These are phyloP conservation scores for Vespertilio murinus DNA, from an alignment of 2,797 vertebrate species.

Conservation along the genomic window DNA sequence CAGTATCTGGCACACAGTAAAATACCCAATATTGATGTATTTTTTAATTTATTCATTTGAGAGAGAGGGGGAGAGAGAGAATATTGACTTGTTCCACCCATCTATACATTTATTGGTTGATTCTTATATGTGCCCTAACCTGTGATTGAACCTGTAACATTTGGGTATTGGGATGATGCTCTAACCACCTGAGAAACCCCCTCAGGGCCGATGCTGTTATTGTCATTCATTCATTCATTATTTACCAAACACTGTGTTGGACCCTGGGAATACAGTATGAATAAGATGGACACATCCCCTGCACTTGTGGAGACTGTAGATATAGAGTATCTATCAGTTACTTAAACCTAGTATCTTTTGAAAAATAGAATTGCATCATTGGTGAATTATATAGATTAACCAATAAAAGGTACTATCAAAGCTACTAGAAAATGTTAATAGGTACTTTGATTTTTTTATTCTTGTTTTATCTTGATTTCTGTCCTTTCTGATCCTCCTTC, in stretches of 20 bases:
- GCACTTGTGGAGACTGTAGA: rapidly evolving
- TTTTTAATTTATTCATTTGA: neutral
- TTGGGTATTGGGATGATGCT: neutral
- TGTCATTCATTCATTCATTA: neutral
- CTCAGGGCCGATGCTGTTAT: neutral
- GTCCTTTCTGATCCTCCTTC: neutral
- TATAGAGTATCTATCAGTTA: no score
- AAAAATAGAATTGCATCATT: neutral
- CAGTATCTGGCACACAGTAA: neutral
- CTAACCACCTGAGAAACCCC: neutral
- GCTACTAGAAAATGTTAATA: neutral
- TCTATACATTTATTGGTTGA: neutral
- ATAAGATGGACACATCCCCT: neutral
- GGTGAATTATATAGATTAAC: neutral
- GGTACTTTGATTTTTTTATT: neutral
- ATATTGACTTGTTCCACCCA: neutral
- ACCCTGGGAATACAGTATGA: neutral
- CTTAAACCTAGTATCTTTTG: neutral
- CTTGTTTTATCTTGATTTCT: neutral
- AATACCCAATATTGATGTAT: neutral
- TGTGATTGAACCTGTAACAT: neutral
- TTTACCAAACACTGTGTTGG: neutral
- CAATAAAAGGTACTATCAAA: neutral
- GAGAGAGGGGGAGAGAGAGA: neutral
- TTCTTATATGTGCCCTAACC: neutral